Evolutionary conservation across 2,797 vertebrate species (phyloP).

Genomic region (Tapera naevia): DNA sequence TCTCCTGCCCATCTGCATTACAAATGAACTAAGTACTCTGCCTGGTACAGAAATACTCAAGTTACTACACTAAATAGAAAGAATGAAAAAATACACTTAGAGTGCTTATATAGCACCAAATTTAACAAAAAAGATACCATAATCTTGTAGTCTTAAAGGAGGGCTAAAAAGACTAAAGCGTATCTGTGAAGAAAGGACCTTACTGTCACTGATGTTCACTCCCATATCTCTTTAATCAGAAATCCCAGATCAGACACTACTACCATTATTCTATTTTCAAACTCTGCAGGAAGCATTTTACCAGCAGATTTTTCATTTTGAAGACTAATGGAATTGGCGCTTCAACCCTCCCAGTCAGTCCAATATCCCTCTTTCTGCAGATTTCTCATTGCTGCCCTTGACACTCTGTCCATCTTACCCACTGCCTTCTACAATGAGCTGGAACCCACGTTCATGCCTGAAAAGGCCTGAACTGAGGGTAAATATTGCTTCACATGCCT

Average conservation of each 20-base stretch:
- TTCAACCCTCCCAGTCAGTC: not conserved
- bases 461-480: not conserved
- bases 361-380: not conserved
- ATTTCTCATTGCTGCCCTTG: not conserved
- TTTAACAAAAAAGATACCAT: not conserved
- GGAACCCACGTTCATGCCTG: not conserved
- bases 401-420: not conserved
- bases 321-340: not conserved
- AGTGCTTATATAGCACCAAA: not conserved
- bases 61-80: not conserved
- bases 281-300: not conserved
- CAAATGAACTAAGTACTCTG: not conserved
- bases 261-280: not conserved
- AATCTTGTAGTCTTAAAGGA: not conserved
- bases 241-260: not conserved
- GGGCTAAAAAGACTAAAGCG: accelerated
- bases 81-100: not conserved
- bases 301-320: not conserved
- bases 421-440: not conserved
- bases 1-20: not conserved
- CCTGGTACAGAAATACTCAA: not conserved
- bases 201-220: not conserved
- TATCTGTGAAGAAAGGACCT: not conserved
- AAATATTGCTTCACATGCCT: not conserved
- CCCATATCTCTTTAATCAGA: not conserved